Base-by-base conservation (phyloP, 2,797 vertebrate species). In the Falco concolor region DNA sequence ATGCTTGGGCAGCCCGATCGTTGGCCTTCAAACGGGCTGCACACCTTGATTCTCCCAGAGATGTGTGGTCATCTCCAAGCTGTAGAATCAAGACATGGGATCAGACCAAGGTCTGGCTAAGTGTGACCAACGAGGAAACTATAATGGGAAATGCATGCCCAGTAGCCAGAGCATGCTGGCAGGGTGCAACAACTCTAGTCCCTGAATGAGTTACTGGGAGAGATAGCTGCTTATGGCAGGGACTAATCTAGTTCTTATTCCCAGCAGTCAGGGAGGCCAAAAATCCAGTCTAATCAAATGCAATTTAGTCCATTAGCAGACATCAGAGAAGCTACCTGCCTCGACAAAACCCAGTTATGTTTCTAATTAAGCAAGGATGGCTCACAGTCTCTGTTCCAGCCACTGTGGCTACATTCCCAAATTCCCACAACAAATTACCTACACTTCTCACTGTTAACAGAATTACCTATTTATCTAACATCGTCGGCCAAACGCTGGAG, bases 401-500 rank as follows among this genome's bases (percentile, higher is more conserved):
- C 64, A 52, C 68, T 80, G 87, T 1, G 61, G 92, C 89, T 86
- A 16, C 73, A 85, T 54, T 84, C 73, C 89, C 84, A 65, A 87
- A 94, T 81, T 72, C 89, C 93, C 95, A 87, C 92, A 96, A 95
- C 95, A 92, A 94, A 96, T 95, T 95, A 72, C 82, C 64, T 75
- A 28, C 82, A 50, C 47, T 87, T 78, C 87, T 91, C 72, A 8
- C 50, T 57, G 53, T 54, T 93, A 87, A 80, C 68, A 94, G 81
- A 80, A 93, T 91, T 89, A 75, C 64, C 69, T 80, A 52, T 89
- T 90, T 94, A 80, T 87, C 78, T 89, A 53, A 57, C 81, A 36
- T 24, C 13, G 10, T 70, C 27, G 11, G 64, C 67, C 84, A 77
- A 83, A 94, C 0, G 1, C 32, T 65, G 81, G 52, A 90, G 61